Evolutionary conservation across 2,113 vertebrate species (phyloP).

Genomic region (Picathartes gymnocephalus): DNA sequence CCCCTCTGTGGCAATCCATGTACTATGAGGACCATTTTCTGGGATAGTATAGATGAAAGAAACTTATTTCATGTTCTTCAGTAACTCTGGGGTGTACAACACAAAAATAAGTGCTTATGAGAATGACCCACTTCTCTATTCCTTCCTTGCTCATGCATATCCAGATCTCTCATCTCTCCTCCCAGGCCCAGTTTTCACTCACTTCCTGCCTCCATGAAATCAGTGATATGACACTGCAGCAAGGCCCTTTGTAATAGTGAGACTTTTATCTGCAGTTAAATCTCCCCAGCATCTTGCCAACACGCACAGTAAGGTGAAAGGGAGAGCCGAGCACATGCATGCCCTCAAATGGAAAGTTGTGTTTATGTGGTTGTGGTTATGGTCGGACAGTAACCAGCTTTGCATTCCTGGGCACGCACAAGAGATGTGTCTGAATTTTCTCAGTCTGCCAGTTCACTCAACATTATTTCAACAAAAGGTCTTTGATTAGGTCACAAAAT

Average conservation of each 20-base stretch:
- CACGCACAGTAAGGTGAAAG: not conserved
- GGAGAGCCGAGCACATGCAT: not conserved
- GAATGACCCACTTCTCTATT: not conserved
- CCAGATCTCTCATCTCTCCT: not conserved
- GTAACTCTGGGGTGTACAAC: not conserved
- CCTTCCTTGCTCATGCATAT: not conserved
- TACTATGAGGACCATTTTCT: not conserved
- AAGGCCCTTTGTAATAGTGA: not conserved
- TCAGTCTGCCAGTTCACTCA: not conserved
- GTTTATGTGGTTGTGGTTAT: constrained; percentile 56
- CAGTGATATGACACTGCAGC: not conserved
- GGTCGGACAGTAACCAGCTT: constrained; percentile 35
- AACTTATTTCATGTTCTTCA: not conserved
- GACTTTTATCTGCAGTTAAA: not conserved
- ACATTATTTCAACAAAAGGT: not conserved
- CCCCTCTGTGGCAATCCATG: not conserved
- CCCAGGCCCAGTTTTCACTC: not conserved
- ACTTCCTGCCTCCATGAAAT: not conserved
- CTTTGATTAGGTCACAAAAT: not conserved
- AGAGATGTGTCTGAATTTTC: constrained; percentile 31
- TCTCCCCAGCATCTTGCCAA: not conserved
- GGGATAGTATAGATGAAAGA: not conserved
- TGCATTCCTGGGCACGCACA: constrained; percentile 28
- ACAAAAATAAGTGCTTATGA: not conserved
- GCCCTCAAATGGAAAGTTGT: constrained; percentile 50